Base-by-base conservation (phyloP, 2,888 invertebrate genomes). In the Molorchus minor region DNA sequence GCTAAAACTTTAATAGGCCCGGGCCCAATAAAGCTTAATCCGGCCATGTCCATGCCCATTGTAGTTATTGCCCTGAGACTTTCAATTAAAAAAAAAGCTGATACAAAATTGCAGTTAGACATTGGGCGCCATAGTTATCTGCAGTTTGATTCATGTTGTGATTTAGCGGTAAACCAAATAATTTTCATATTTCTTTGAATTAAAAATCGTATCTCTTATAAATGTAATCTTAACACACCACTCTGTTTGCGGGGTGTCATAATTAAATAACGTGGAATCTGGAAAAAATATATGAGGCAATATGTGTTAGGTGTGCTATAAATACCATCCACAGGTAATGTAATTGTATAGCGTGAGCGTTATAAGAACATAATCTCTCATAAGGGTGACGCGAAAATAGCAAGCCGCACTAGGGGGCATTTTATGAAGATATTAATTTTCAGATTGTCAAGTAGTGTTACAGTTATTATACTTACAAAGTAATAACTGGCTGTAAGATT, bases 351-450 rank as follows among this genome's bases (percentile, higher is more conserved):
- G 60, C 60, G 67, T 64, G 62, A 61, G 65, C 67, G 67, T 67
- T 69, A 69, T 77, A 76, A 77, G 77, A 75, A 73, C 77, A 75
- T 77, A 78, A 79, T 74, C 77, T 79, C 78, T 78, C 77, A 77
- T 79, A 78, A 77, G 76, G 74, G 75, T 71, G 76, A 75, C 76
- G 77, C 74, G 72, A 74, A 74, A 73, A 73, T 73, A 71, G 74
- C 75, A 72, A 67, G 67, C 69, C 76, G 62, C 77, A 72, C 74
- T 74, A 70, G 73, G 79, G 77, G 75, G 77, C 79, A 78, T 78
- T 80, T 80, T 81, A 80, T 80, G 81, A 81, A 80, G 79, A 79
- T 79, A 80, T 80, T 80, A 80, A 79, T 80, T 80, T 75, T 75
- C 74, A 77, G 77, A 79, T 79, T 78, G 79, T 79, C 79, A 76